phyloP scores from a whole-genome alignment of 2,888 invertebrate genomes.

The Gortyna flavago region DNA sequence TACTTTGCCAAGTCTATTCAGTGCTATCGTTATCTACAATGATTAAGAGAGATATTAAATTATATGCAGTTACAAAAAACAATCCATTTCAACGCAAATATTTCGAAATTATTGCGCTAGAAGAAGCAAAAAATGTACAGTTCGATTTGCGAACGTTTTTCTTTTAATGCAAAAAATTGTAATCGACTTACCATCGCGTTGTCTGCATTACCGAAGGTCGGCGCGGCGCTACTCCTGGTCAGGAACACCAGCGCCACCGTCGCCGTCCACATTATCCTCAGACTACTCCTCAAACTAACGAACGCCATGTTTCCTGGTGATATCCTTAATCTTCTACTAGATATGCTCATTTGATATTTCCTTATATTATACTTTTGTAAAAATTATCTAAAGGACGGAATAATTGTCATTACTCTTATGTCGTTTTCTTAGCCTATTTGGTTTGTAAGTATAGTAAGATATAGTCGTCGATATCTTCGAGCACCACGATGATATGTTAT shows the following conservation, averaged over 20 bases:
- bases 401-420: constrained; percentile 76
- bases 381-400: constrained; percentile 79
- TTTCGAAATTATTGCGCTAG: constrained; percentile 45
- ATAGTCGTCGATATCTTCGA: constrained; percentile 74
- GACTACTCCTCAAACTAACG: constrained; percentile 78
- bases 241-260: constrained; percentile 78
- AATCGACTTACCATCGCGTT: constrained; percentile 85
- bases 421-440: constrained; percentile 73
- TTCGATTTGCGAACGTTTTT: constrained; percentile 49
- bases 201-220: constrained; percentile 83
- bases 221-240: constrained; percentile 84
- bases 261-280: constrained; percentile 81
- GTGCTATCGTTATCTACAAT: constrained; percentile 34
- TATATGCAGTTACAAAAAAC: constrained; percentile 34
- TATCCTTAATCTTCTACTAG: constrained; percentile 70
- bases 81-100: constrained; percentile 61
- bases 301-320: constrained; percentile 80
- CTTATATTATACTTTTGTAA: constrained; percentile 74
- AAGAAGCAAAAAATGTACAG: constrained; percentile 39
- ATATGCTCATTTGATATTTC: constrained; percentile 80
- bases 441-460: constrained; percentile 73
- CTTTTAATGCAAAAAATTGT: constrained; percentile 31
- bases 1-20: constrained; percentile 22
- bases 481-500: constrained; percentile 75
- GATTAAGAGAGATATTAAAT: constrained; percentile 33